Conservation (phyloP, 2,113 vertebrate genomes). For the Lamprologus lemairii region DNA sequence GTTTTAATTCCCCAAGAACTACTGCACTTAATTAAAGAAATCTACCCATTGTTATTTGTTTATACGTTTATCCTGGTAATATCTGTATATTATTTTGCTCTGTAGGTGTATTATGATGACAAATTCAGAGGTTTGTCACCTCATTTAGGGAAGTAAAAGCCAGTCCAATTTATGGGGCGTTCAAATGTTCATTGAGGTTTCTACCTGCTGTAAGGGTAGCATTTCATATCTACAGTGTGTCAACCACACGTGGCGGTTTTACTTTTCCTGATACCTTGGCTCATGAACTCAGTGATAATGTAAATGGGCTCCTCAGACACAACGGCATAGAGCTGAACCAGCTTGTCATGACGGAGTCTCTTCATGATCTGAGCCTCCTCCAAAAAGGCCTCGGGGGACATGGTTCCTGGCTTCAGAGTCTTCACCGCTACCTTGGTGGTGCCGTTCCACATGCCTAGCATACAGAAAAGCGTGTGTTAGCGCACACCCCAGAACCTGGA, state of each 20-base stretch:
- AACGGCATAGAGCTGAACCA: conserved; percentile 96
- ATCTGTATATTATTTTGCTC: background rate
- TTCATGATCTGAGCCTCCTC: conserved; percentile 99
- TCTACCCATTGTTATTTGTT: background rate
- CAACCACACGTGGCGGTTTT: background rate
- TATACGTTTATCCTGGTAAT: background rate
- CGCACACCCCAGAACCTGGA: background rate
- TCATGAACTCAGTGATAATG: conserved; percentile 97
- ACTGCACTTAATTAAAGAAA: background rate
- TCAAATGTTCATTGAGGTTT: background rate
- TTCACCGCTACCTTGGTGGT: conserved; percentile 96
- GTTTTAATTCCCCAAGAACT: background rate
- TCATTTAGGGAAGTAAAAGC: background rate
- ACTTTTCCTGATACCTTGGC: conserved; percentile 74
- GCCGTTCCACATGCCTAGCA: conserved; percentile 90
- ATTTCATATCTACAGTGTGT: background rate
- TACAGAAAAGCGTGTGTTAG: background rate
- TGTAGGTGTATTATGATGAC: background rate
- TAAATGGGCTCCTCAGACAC: conserved; percentile 98
- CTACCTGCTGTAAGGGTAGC: background rate
- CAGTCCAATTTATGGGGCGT: background rate
- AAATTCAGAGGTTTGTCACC: background rate
- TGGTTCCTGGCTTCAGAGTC: conserved; percentile 93
- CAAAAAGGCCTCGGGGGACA: conserved; percentile 96
- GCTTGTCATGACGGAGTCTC: conserved; percentile 90